Evolutionary conservation across 2,113 vertebrate genomes (phyloP), one percentile per base, ranked within the genome.

Genomic region (Nothocercus nigrocapillus): DNA sequence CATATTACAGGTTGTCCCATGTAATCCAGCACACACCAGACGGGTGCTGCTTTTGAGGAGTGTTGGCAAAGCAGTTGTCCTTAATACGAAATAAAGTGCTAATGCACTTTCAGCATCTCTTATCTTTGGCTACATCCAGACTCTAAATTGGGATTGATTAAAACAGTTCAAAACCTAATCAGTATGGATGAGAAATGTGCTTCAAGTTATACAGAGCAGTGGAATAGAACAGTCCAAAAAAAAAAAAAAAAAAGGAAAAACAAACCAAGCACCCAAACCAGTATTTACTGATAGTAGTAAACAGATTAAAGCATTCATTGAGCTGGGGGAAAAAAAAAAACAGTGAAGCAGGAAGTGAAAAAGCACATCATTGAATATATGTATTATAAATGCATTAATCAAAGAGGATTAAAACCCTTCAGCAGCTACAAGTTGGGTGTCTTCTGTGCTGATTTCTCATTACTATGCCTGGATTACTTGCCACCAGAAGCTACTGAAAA

Each of bases 21-120:
- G 27, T 82, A 85, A 94, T 90, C 70, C 81, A 87, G 56, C 44
- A 21, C 66, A 56, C 44, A 32, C 49, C 80, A 85, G 89, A 54
- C 79, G 59, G 54, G 36, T 82, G 47, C 93, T 96, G 93, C 47
- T 72, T 89, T 68, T 66, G 63, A 81, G 47, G 11, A 22, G 14
- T 94, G 36, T 80, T 34, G 90, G 82, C 80, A 92, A 95, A 95
- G 92, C 94, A 27, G 89, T 64, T 69, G 88, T 88, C 44, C 34
- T 85, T 78, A 11, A 49, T 49, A 49, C 24, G 49, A 49, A 22
- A 30, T 16, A 17, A 30, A 38, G 20, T 21, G 44, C 24, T 67
- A 51, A 53, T 68, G 30, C 16, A 14, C 11, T 68, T 72, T 72
- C 40, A 42, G 16, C 32, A 11, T 51, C 40, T 47, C 30, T 19